Base-by-base conservation (phyloP, 2,113 vertebrate species). In the Tricholaema leucomelas region DNA sequence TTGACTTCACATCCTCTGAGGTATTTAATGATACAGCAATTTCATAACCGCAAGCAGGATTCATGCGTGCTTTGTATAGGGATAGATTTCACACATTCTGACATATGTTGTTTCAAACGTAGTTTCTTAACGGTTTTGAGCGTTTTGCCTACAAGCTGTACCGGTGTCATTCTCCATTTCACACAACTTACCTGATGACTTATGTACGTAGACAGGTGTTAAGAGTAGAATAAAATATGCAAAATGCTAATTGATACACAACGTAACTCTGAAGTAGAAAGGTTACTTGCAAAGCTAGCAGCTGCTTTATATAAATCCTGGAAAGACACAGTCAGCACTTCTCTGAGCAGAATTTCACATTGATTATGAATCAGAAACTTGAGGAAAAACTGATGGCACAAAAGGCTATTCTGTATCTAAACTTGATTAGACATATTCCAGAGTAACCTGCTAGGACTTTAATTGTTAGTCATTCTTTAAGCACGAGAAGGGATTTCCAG, bases 11-110 rank as follows among this genome's bases (percentile, higher is more conserved):
- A 91, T 88, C 92, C 91, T 91, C 73, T 75, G 88, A 92, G 77
- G 28, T 95, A 88, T 92, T 85, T 83, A 92, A 92, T 93, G 95
- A 94, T 84, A 78, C 92, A 91, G 81, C 77, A 94, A 30, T 92
- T 95, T 95, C 80, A 46, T n/a, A 90, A 93, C 86, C 65, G 1
- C 92, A 86, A 5, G 52, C 86, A 83, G 54, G 25, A 78, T 64
- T 86, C 61, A 15, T 74, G 6, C 48, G n/a, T n/a, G n/a, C 15
- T 84, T 81, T 18, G 46, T 56, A 18, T 36, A 36, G 31, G 60
- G 60, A 70, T 10, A 52, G 36, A 44, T 85, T 75, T 90, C 79
- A 79, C 92, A 69, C 3, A 4, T 44, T 3, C 6, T 73, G 48
- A 46, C 59, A 70, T 38, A 82, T 11, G 44, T n/a, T 87, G 65